A percentile compares a stretch with the other conserved stretches of the same genome.
phyloP scores from a whole-genome alignment of 2,797 vertebrate genomes.

The Muscicapa striata region DNA sequence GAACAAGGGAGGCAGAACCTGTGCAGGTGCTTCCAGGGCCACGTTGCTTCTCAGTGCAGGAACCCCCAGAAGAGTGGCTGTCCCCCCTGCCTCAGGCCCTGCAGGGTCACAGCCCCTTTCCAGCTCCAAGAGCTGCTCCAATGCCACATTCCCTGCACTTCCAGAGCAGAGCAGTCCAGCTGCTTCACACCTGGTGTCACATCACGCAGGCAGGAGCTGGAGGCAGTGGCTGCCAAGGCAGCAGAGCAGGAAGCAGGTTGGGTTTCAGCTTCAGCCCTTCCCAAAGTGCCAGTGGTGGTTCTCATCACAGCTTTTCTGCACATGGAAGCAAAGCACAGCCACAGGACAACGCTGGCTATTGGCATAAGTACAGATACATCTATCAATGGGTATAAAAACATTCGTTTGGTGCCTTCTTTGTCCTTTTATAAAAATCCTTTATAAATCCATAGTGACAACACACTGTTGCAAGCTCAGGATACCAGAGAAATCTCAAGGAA shows the following conservation, averaged over 20 bases:
- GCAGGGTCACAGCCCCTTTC: background rate
- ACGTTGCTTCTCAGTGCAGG: accelerated
- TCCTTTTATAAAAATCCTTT: conserved; percentile 1
- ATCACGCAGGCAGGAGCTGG: background rate
- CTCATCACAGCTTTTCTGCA: background rate
- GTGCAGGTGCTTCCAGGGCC: background rate
- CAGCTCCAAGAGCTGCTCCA: background rate
- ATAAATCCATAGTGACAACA: background rate
- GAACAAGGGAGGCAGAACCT: background rate
- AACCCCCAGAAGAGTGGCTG: background rate
- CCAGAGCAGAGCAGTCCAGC: background rate
- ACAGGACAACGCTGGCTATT: background rate
- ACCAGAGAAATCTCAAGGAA: background rate
- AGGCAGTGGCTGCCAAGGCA: background rate
- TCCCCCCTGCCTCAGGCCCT: background rate
- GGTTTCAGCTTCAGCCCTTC: background rate
- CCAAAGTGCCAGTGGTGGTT: background rate
- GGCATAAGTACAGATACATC: background rate
- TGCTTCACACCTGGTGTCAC: background rate
- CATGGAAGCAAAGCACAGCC: background rate
- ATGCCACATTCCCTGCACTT: background rate
- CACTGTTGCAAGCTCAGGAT: background rate
- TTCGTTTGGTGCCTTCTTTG: background rate
- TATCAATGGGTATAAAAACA: background rate
- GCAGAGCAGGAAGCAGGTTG: background rate